These are phyloP conservation scores for Ceratosolen solmsi DNA, from an alignment of 1,140 invertebrate genomes.

Conservation along the genomic window DNA sequence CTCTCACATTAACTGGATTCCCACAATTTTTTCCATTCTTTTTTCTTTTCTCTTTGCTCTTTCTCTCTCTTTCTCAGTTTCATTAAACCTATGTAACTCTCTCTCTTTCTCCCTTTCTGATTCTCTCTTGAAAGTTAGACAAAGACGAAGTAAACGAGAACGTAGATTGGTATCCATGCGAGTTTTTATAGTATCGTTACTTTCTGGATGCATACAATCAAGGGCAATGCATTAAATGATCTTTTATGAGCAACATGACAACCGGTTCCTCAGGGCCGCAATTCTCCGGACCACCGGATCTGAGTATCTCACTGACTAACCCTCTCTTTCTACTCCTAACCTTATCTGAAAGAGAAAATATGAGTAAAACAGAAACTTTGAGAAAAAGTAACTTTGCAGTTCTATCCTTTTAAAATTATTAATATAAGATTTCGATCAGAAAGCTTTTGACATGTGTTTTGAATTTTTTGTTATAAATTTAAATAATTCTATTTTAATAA, in stretches of 20 bases:
- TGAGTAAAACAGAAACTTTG: constrained; percentile 1
- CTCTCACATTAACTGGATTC: background rate
- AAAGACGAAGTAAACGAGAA: constrained; percentile 19
- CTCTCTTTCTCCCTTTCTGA: background rate
- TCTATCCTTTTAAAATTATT: constrained; percentile 1
- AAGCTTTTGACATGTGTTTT: background rate
- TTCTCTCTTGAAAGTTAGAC: background rate
- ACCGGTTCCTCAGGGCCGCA: constrained; percentile 57
- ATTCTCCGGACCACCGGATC: constrained; percentile 54
- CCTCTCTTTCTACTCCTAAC: background rate
- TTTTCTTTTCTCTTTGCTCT: constrained; percentile 27
- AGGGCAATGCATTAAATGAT: constrained; percentile 59
- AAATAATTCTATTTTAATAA: too few species aligned
- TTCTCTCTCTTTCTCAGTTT: background rate
- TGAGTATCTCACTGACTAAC: constrained; percentile 49
- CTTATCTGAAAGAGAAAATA: background rate
- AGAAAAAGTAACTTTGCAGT: background rate
- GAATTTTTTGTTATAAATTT: too few species aligned
- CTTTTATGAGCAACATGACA: constrained; percentile 56
- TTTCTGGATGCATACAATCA: constrained; percentile 58
- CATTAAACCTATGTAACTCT: constrained; percentile 18
- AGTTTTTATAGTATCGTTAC: constrained; percentile 48
- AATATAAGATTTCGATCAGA: background rate
- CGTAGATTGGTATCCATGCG: constrained; percentile 36
- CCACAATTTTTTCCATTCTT: background rate